These are phyloP conservation scores for Glossophaga mutica DNA, from an alignment of 2,797 vertebrate genomes.

Conservation along the genomic window DNA sequence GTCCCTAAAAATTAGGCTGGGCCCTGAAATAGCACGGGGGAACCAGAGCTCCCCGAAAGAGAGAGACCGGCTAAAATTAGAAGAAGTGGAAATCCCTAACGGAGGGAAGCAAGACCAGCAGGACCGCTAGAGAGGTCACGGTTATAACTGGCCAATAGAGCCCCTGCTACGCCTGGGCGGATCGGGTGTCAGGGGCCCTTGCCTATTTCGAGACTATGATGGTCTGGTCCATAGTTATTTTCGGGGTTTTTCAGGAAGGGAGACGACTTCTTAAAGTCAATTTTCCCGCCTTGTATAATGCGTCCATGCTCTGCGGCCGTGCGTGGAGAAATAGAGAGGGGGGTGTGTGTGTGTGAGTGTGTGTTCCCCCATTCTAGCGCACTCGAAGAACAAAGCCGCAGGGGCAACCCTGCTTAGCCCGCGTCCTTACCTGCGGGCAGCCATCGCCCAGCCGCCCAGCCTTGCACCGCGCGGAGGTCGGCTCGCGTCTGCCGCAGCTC, in stretches of 20 bases:
- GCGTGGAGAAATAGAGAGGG: background rate
- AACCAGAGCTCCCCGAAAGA: constrained; percentile 27
- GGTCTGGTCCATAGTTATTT: background rate
- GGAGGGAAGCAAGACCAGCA: constrained; percentile 7
- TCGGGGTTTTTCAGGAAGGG: background rate
- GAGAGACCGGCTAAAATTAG: constrained; percentile 31
- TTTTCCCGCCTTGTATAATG: background rate
- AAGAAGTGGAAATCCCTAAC: constrained; percentile 60
- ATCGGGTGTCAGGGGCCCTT: background rate
- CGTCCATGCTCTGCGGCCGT: background rate
- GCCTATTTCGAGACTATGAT: background rate
- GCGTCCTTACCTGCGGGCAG: constrained; percentile 89
- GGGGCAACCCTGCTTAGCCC: accelerated
- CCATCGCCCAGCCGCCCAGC: constrained; percentile 77
- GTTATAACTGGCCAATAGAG: background rate
- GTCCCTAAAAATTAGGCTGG: background rate
- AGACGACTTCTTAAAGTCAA: background rate
- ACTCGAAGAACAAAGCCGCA: background rate
- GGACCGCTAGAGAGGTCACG: background rate
- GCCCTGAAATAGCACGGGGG: constrained; percentile 11
- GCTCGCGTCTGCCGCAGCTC: constrained; percentile 81
- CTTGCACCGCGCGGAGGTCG: constrained; percentile 80
- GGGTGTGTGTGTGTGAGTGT: too few relatives aligned
- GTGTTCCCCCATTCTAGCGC: background rate
- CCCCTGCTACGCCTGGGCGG: background rate